Evolutionary conservation across 2,113 vertebrate species (phyloP), one percentile per base, ranked within the genome.

Genomic region (Thunnus maccoyii): DNA sequence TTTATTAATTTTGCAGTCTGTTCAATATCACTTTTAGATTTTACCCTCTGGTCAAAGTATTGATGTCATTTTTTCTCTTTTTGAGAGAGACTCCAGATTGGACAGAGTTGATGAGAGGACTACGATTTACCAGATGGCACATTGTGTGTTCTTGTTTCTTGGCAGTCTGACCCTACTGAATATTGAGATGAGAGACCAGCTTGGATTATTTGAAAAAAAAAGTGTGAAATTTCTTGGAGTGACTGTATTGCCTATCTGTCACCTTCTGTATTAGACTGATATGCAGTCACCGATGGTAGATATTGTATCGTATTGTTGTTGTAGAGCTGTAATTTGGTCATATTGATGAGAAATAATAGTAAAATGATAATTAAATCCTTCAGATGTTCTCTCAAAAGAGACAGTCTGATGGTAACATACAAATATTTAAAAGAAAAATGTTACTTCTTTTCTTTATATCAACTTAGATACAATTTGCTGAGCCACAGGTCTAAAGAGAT

Each of bases 121-220:
- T 84, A 76, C 1, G 69, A 81, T 88, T 90, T 92, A 92, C 89
- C 94, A 95, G 94, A 95, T 95, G 95, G 94, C 88, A 83, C 91
- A 80, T 92, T 91, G 90, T 93, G 87, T 88, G 91, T 91, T 93
- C 85, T 83, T 87, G 76, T 86, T 89, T 92, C 87, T 92, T 92
- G 94, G 90, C 90, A 93, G 88, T 90, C 70, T 90, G 90, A 93
- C 91, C 89, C 93, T 87, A 54, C 82, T 88, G 91, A 94, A 93
- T 94, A 91, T 92, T 91, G 79, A 90, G 86, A 91, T 89, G 91
- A 89, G 88, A 91, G 72, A 90, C 85, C 88, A 94, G 88, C 91
- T 90, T 92, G 88, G 86, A 76, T 89, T 81, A 89, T 78, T 66
- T 54, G 56, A 2, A 16, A 51, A 72, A 71, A 66, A 71, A 77